Base-by-base conservation (phyloP, 2,797 vertebrate species). In the Columba guinea region DNA sequence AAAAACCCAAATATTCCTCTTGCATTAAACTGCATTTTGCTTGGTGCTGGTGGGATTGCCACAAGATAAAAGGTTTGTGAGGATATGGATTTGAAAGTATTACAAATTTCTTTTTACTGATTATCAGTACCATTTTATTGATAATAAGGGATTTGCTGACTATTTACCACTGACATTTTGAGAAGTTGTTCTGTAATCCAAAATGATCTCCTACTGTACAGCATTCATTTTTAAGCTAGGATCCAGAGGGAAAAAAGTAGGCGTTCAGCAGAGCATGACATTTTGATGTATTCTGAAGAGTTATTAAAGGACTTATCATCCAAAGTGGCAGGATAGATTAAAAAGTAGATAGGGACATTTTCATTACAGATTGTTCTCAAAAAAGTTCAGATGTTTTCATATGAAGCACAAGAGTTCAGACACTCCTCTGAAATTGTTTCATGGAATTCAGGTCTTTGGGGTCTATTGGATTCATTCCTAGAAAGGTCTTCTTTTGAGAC, bases 81-180 rank as follows among this genome's bases (percentile, higher is more conserved):
- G 15, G 30, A 73, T 90, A 87, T 46, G 64, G 68, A 95, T 94
- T 94, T 96, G 46, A 87, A 93, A 94, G 76, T 67, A 94, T 86
- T 77, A 86, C 35, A 88, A 90, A 89, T 74, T 22, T 49, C 76
- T 96, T 96, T 94, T 65, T 79, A 81, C 51, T 77, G 67, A 49
- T 5, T 86, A 95, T 88, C 84, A 59, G 39, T 75, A 79, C 55
- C 62, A 81, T 85, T 84, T 70, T 93, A 93, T 92, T 94, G 93
- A 94, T 96, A 94, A 93, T 84, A 51, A 94, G 89, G 90, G 92
- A 95, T 96, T 96, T 96, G 21, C 76, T 89, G 67, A 87, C 79
- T 97, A 84, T 96, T 96, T 96, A 93, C 90, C 51, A 48, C 39
- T 94, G 96, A 90, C 84, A 93, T 96, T 97, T 96, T 93, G 70